Conservation (phyloP, 2,113 vertebrate species). For the Dascyllus trimaculatus region DNA sequence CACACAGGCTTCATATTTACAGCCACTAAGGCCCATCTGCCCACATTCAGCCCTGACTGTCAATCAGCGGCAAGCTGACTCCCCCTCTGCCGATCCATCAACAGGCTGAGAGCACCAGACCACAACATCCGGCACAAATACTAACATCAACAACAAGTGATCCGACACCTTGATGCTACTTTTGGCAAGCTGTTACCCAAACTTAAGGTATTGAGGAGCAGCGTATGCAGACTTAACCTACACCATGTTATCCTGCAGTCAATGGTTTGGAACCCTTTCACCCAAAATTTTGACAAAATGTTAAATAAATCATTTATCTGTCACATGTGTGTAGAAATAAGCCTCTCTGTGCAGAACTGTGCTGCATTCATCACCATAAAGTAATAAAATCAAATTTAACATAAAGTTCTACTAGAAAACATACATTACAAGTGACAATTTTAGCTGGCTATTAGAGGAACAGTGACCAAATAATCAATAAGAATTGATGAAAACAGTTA, state of each 20-base stretch:
- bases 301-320: no score
- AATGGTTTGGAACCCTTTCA: no score
- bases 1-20: constrained; percentile 74
- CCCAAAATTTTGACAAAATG: no score
- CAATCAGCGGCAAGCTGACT: constrained; percentile 68
- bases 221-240: not conserved
- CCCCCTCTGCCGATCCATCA: constrained; percentile 59
- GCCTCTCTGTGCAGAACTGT: no score
- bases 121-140: constrained; percentile 32
- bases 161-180: constrained; percentile 24
- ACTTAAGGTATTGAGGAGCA: not conserved
- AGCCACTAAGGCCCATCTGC: constrained; percentile 70
- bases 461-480: not conserved
- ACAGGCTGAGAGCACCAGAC: constrained; percentile 36
- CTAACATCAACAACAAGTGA: constrained; percentile 34
- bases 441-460: constrained; percentile 9
- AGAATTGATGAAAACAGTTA: not conserved
- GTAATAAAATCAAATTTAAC: constrained; percentile 20
- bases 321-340: no score
- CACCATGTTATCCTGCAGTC: no score
- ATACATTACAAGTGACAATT: constrained; percentile 21
- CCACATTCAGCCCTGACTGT: constrained; percentile 65
- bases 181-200: constrained; percentile 12
- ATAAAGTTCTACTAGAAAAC: constrained; percentile 19
- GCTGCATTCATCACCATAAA: no score